Conservation (phyloP, 2,797 vertebrate species). For the Spinus pinus region DNA sequence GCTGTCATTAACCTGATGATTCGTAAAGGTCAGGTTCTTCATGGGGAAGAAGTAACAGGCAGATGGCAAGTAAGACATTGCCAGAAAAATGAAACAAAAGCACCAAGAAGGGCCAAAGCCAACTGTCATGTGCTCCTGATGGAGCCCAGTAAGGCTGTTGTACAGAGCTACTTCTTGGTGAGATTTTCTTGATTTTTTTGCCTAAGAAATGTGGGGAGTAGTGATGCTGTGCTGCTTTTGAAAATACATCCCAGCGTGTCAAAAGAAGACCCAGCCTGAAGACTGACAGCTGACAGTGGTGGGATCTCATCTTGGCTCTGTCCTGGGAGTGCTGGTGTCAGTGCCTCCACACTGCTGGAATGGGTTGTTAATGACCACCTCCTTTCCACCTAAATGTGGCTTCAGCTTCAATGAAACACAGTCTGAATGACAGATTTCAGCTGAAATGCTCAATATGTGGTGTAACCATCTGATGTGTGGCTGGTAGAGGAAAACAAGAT, state of each 20-base stretch:
- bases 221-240: neutral
- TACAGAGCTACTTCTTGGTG: neutral
- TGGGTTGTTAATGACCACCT: neutral
- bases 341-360: neutral
- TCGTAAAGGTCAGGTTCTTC: conserved; percentile 40
- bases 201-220: neutral
- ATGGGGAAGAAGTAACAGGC: conserved; percentile 9
- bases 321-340: neutral
- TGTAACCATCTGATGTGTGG: neutral
- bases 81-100: neutral
- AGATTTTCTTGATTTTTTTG: neutral
- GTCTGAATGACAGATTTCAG: neutral
- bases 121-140: neutral
- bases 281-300: neutral
- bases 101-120: neutral
- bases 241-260: neutral
- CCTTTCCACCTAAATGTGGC: neutral
- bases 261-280: neutral
- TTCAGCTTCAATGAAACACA: neutral
- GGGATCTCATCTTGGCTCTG: neutral
- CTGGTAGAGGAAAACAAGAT: neutral
- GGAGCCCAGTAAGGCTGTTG: neutral
- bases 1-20: conserved; percentile 57
- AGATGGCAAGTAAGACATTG: conserved; percentile 36
- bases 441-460: neutral